Conservation (phyloP, 2,113 vertebrate genomes). For the Sylvia atricapilla region DNA sequence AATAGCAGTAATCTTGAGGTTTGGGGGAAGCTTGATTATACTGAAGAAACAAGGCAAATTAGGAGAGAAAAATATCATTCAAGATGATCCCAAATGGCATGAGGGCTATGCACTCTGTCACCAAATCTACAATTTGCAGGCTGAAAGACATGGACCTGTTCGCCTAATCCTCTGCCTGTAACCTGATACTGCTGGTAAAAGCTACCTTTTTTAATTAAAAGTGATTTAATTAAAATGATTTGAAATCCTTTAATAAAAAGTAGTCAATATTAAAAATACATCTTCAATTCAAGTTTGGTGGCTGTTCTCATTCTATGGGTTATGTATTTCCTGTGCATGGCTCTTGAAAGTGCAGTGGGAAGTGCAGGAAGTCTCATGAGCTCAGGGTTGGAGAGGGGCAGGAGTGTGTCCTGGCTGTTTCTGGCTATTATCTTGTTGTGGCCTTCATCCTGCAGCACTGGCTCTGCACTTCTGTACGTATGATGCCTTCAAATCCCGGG, state of each 20-base stretch:
- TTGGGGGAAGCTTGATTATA: not conserved
- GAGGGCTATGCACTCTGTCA: not conserved
- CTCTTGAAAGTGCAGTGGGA: not conserved
- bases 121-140: not conserved
- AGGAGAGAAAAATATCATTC: not conserved
- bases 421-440: conserved; percentile 28
- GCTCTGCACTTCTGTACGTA: not conserved
- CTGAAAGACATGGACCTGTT: not conserved
- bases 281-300: not conserved
- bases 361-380: not conserved
- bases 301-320: not conserved
- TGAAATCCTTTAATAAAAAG: not conserved
- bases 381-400: not conserved
- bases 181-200: not conserved
- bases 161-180: not conserved
- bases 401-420: not conserved
- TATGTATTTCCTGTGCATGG: not conserved
- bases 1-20: not conserved
- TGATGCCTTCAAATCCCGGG: conserved; percentile 32
- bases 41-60: not conserved
- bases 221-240: not conserved
- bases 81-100: not conserved
- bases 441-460: conserved; percentile 19
- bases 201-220: not conserved
- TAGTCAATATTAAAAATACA: not conserved